Evolutionary conservation across 23 tunicate species (phyloP), one percentile per base, ranked within the genome.

Genomic region (Phallusia fumigata): DNA sequence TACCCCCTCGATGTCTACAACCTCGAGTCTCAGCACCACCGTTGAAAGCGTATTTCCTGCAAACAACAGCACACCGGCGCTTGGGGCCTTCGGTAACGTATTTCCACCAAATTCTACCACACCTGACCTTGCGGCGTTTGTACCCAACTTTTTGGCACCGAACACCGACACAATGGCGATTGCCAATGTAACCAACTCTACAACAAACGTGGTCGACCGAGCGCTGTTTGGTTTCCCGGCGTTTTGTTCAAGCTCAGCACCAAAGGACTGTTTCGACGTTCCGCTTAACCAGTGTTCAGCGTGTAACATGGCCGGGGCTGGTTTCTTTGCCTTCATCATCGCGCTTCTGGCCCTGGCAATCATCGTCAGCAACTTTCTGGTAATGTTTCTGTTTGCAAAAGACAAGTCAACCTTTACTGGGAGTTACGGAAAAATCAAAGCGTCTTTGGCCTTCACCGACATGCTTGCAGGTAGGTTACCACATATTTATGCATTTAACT

Each of bases 401-500:
- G 28, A 58, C 69, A 58, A 58, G 28, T 58, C 69, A 5, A 58
- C 69, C 3, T 58, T 58, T 24, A 58, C 69, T 1, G 69, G 69
- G 16, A 58, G 69, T 58, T 58, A 58, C 13, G 69, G 69, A 22
- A 74, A 21, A 21, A 74, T 74, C 40, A 74, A 74, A 31, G 77
- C 77, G 11, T 74, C 77, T 6, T 30, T 74, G 12, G 77, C 77
- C 15, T 30, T 74, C 5, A 30, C 77, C 6, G 77, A 74, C 16
- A 33, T 74, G 77, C 77, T 74, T 30, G 19, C 77, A 21, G 77
- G 77, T 74, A 33, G 35, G 40, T n/a, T n/a, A n/a, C n/a, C n/a
- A n/a, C n/a, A n/a, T n/a, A n/a, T n/a, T n/a, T n/a, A n/a, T n/a
- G n/a, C n/a, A n/a, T n/a, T n/a, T n/a, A n/a, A n/a, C n/a, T n/a